These are phyloP conservation scores for Blastobasis adustella DNA, from an alignment of 2,888 invertebrate genomes.

Conservation along the genomic window DNA sequence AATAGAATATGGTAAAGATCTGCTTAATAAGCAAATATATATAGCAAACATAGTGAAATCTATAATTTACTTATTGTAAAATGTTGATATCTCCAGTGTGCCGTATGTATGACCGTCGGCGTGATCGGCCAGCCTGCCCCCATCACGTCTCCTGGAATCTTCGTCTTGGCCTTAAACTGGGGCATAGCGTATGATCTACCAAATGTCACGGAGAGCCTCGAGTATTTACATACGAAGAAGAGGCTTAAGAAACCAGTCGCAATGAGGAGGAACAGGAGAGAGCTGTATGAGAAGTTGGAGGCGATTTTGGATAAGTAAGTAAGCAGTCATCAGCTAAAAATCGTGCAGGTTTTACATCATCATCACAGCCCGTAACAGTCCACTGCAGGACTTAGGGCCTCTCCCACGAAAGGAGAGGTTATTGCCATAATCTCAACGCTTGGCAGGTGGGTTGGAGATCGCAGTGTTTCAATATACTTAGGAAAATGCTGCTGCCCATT, in stretches of 20 bases:
- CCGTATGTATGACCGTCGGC: slow-evolving; percentile 77
- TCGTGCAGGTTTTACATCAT: no score
- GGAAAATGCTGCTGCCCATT: no score
- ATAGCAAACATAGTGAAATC: slow-evolving; percentile 1
- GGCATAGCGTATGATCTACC: slow-evolving; percentile 80
- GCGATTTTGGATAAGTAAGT: slow-evolving; percentile 80
- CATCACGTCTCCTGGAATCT: slow-evolving; percentile 61
- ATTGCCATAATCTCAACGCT: no score
- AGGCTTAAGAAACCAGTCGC: slow-evolving; percentile 59
- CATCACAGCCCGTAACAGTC: no score
- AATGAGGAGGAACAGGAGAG: slow-evolving; percentile 78
- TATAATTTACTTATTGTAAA: slow-evolving; percentile 7
- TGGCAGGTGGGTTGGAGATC: no score
- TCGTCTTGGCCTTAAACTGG: slow-evolving; percentile 81
- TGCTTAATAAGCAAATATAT: no score
- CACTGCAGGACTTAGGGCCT: no score
- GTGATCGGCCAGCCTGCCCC: slow-evolving; percentile 72
- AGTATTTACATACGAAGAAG: slow-evolving; percentile 20
- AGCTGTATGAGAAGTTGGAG: slow-evolving; percentile 81
- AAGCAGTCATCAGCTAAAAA: slow-evolving; percentile 6
- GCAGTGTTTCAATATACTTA: no score
- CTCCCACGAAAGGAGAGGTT: no score
- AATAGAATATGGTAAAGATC: no score
- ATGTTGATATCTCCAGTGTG: slow-evolving; percentile 41
- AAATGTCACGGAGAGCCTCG: slow-evolving; percentile 65